A percentile compares a stretch with the other conserved stretches of the same genome.
Evolutionary conservation across 2,113 vertebrate species (phyloP).

Genomic region (Irena cyanogastra): DNA sequence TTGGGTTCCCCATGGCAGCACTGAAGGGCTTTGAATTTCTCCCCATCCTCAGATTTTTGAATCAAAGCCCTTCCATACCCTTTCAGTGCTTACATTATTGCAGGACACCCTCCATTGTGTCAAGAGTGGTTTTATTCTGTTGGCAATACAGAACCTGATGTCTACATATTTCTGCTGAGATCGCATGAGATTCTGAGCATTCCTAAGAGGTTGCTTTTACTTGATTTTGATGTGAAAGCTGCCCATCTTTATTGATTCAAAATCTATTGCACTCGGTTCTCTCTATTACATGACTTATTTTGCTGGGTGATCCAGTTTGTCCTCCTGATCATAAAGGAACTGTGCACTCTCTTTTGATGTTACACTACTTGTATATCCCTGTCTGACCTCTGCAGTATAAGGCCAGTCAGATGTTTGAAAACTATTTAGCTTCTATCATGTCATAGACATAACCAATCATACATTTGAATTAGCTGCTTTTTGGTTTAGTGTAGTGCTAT

Average conservation of each 20-base stretch:
- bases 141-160: neutral
- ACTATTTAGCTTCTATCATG: neutral
- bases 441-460: neutral
- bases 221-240: neutral
- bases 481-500: neutral
- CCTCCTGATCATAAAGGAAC: neutral
- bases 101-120: neutral
- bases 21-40: neutral
- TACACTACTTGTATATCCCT: neutral
- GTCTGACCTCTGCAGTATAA: neutral
- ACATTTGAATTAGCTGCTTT: neutral
- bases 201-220: neutral
- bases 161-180: neutral
- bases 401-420: neutral
- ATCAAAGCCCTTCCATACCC: neutral
- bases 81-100: neutral
- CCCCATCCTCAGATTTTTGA: neutral
- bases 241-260: neutral
- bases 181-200: neutral
- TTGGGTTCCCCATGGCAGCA: neutral
- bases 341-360: neutral
- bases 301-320: neutral
- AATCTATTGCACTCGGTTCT: neutral
- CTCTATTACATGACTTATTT: neutral
- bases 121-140: neutral